Evolutionary conservation across 1,140 invertebrate species (phyloP), one percentile per base, ranked within the genome.

Genomic region (Helicoverpa zea): DNA sequence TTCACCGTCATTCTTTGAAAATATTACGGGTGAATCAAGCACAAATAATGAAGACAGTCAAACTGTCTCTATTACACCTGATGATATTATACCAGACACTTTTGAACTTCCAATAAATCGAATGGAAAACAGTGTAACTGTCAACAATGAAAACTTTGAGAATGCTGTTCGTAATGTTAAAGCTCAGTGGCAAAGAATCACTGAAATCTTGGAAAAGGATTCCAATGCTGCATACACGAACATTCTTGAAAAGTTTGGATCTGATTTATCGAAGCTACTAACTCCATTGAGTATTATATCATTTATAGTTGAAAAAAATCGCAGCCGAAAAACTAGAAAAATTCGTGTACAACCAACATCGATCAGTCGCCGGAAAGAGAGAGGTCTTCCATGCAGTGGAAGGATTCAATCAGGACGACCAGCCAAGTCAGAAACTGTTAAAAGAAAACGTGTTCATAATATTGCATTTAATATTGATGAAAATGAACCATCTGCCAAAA

Each of bases 381-480:
- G 56, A 58, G 56, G 56, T 58, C 56, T 58, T n/a, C 56, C 56
- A 18, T 58, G 56, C 56, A 58, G 56, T 58, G 56, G 56, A 58
- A 58, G 56, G 56, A 58, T 58, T 58, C 56, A 58, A 58, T 58
- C 56, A 58, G 56, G 56, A 58, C 56, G 56, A 58, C 56, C 56
- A 58, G 56, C 56, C 14, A 58, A 58, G 56, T 58, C 56, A 58
- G 56, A 58, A 58, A 58, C 56, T 58, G 56, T 58, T n/a, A 58
- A 58, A 58, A 58, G 56, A 58, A 58, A 58, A 58, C 56, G 56
- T 58, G 56, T 58, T 58, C 56, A 58, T 58, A 58, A 58, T 58
- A 58, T 58, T 58, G 56, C 56, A 58, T 58, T 18, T 58, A 58
- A 58, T 58, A 58, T 58, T 58, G 56, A 58, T 58, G 56, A 58